A percentile compares a stretch with the other conserved stretches of the same genome.
phyloP scores from a whole-genome alignment of 1,140 invertebrate genomes.

The Lepidostoma basale region DNA sequence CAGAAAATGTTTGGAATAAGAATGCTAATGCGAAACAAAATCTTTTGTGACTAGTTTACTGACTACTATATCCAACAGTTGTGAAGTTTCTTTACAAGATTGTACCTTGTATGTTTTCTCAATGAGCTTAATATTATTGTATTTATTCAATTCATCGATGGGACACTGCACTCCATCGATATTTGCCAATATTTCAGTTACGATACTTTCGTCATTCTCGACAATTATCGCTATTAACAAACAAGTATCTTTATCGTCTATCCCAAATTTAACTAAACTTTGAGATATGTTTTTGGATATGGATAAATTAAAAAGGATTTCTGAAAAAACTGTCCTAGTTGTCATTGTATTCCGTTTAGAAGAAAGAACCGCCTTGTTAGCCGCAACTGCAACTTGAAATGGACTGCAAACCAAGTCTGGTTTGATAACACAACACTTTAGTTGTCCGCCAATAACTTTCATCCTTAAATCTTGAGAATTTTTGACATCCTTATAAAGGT shows the following conservation, averaged over 20 bases:
- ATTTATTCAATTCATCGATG: slow-evolving; percentile 55
- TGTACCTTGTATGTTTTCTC: slow-evolving; percentile 65
- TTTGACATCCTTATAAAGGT: slow-evolving; percentile 65
- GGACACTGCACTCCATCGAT: slow-evolving; percentile 60
- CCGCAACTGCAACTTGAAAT: slow-evolving; percentile 70
- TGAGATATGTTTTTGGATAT: slow-evolving; percentile 71
- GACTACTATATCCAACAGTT: slow-evolving; percentile 62
- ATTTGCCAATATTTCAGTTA: slow-evolving; percentile 50
- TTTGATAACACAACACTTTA: slow-evolving; percentile 69
- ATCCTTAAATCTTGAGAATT: slow-evolving; percentile 64
- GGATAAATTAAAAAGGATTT: slow-evolving; percentile 73
- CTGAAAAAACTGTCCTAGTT: slow-evolving; percentile 68
- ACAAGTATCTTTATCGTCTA: slow-evolving; percentile 61
- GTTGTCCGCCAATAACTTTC: slow-evolving; percentile 59
- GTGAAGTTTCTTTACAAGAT: neutral
- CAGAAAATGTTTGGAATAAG: too few relatives aligned
- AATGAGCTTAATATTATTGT: slow-evolving; percentile 58
- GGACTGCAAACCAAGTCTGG: slow-evolving; percentile 66
- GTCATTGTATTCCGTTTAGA: slow-evolving; percentile 60
- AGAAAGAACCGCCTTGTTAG: slow-evolving; percentile 68
- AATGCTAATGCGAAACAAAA: slow-evolving; percentile 31
- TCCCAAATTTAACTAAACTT: slow-evolving; percentile 69
- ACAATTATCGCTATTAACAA: slow-evolving; percentile 65
- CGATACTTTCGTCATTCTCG: slow-evolving; percentile 51
- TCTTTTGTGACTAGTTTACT: slow-evolving; percentile 67